Conservation (phyloP, 2,797 vertebrate species). For the Sebastes wilsoni region DNA sequence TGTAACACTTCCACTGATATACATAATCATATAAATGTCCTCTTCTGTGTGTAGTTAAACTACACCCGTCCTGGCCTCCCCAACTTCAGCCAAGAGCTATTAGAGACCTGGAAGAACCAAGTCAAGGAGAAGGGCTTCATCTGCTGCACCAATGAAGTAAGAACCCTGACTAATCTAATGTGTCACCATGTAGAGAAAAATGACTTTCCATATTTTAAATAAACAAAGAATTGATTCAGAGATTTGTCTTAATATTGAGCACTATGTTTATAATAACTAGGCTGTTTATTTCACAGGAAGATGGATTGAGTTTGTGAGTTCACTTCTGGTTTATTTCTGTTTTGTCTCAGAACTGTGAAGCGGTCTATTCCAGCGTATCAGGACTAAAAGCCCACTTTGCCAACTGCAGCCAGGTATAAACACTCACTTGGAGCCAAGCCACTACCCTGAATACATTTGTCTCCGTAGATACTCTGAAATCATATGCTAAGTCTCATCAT, state of each 20-base stretch:
- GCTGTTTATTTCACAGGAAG: neutral
- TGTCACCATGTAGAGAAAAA: neutral
- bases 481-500: neutral
- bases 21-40: neutral
- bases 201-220: neutral
- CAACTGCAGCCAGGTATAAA: conserved; percentile 94
- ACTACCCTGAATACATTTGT: neutral
- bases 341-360: conserved; percentile 90
- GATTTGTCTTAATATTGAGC: neutral
- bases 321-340: conserved; percentile 15
- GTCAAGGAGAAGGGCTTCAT: conserved; percentile 97
- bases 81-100: conserved; percentile 89
- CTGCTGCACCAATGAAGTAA: conserved; percentile 95
- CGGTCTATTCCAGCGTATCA: conserved; percentile 97
- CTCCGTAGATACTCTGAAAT: neutral
- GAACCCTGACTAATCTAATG: conserved; percentile 11
- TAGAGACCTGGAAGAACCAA: conserved; percentile 94
- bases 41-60: conserved; percentile 86
- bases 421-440: conserved; percentile 7
- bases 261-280: neutral
- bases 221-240: neutral
- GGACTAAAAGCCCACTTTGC: conserved; percentile 97
- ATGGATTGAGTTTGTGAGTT: neutral
- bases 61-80: conserved; percentile 97
- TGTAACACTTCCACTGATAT: neutral